Conservation (phyloP, 2,797 vertebrate species). For the Dendrocincla tyrannina region DNA sequence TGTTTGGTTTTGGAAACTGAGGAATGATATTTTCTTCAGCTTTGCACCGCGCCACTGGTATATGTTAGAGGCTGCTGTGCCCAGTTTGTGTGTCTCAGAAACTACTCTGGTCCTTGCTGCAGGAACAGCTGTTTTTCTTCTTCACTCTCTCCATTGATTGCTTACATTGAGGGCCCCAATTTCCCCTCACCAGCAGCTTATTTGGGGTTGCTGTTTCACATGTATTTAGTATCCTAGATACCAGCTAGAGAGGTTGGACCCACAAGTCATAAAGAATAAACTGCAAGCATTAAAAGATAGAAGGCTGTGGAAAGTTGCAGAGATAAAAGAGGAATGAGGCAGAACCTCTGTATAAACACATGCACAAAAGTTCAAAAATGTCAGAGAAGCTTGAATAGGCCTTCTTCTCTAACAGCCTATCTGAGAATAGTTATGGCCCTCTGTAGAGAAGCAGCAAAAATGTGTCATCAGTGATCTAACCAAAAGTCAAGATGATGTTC, state of each 20-base stretch:
- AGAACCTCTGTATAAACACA: background rate
- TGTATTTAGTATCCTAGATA: conserved; percentile 1
- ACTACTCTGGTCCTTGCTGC: conserved; percentile 12
- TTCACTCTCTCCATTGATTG: conserved; percentile 11
- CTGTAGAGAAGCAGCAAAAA: background rate
- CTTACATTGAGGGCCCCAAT: background rate
- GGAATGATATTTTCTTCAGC: conserved; percentile 23
- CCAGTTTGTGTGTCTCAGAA: conserved; percentile 8
- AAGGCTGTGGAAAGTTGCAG: background rate
- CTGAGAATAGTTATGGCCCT: background rate
- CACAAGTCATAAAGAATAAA: background rate
- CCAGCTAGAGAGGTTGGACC: background rate
- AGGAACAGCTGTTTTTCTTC: conserved; percentile 51
- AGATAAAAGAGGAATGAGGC: background rate
- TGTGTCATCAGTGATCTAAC: background rate
- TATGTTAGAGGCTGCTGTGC: conserved; percentile 17
- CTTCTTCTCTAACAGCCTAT: background rate
- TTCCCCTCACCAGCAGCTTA: conserved; percentile 16
- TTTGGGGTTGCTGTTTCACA: conserved; percentile 24
- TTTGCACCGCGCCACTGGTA: conserved; percentile 36
- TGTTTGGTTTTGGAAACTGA: conserved; percentile 20
- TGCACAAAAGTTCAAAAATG: background rate
- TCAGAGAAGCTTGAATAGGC: background rate
- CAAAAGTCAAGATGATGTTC: background rate
- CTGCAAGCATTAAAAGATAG: background rate